Evolutionary conservation across 2,888 invertebrate species (phyloP), one percentile per base, ranked within the genome.

Genomic region (Melangyna quadrimaculata): DNA sequence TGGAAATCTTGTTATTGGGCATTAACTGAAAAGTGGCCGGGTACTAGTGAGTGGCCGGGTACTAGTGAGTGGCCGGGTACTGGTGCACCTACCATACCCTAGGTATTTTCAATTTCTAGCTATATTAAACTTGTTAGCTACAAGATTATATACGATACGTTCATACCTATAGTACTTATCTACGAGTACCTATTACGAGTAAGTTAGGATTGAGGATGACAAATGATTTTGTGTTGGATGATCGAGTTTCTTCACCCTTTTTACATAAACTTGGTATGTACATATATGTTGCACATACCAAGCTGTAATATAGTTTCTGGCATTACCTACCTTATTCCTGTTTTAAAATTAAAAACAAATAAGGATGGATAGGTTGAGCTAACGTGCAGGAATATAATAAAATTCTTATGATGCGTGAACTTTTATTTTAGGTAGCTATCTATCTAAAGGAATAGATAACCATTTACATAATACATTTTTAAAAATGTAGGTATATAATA

Each of bases 211-310:
- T 1, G 6, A 24, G 14, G 24, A 40, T 19, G 32, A 27, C 2
- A 53, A n/a, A 53, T n/a, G 1, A 53, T 9, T 51, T n/a, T 53
- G n/a, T 53, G 9, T 53, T 27, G 5, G 4, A n/a, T 53, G 27
- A 55, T 55, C 55, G 29, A 55, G 55, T 55, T 55, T 29, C 17
- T 55, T 4, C n/a, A 55, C 29, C 55, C 55, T 29, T 55, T 32
- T 29, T 0, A 9, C 1, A 12, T 22, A 51, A 10, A n/a, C n/a
- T n/a, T n/a, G 19, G 0, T 19, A 10, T 10, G 45, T 12, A n/a
- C n/a, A n/a, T n/a, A n/a, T 43, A 17, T 9, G 43, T 19, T 45
- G 19, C 10, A 45, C 19, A 43, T 43, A 37, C 14, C 4, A 6
- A 14, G 0, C 6, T 1, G 3, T 9, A 1, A n/a, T 5, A 5